A percentile compares a stretch with the other conserved stretches of the same genome.
Evolutionary conservation across 1,140 invertebrate genomes (phyloP).

Genomic region (Pentalonia nigronervosa): DNA sequence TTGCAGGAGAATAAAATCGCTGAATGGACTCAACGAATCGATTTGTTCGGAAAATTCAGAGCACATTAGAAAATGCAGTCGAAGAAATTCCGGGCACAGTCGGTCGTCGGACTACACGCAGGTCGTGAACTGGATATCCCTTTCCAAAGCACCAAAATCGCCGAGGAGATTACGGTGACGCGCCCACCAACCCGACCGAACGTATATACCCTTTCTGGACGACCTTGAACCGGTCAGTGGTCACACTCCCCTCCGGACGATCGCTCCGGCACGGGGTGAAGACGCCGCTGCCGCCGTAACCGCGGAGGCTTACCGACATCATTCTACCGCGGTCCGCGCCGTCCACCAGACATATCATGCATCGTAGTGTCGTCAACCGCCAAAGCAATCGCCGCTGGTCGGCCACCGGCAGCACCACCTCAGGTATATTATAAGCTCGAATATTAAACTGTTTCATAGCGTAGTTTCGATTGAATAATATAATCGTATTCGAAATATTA

Average conservation of each 20-base stretch:
- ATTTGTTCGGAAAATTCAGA: neutral
- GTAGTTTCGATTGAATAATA: neutral
- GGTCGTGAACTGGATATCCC: neutral
- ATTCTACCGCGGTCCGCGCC: slow-evolving; percentile 30
- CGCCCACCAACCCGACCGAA: neutral
- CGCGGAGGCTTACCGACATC: neutral
- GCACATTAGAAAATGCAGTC: neutral
- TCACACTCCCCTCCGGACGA: neutral
- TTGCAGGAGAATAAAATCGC: neutral
- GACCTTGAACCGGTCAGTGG: slow-evolving; percentile 21
- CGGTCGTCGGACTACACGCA: neutral
- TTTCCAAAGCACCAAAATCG: neutral
- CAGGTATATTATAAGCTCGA: slow-evolving; percentile 21
- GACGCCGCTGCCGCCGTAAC: neutral
- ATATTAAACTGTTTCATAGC: neutral
- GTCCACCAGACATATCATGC: slow-evolving; percentile 13
- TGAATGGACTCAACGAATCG: neutral
- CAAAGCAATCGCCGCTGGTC: neutral
- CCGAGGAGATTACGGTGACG: neutral
- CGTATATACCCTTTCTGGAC: neutral
- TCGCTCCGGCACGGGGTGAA: neutral
- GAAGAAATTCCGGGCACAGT: neutral
- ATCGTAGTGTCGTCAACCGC: neutral
- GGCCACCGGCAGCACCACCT: neutral
- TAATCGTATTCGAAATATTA: neutral